phyloP scores from a whole-genome alignment of 2,888 invertebrate genomes.

The Dicranocentrus wangi region DNA sequence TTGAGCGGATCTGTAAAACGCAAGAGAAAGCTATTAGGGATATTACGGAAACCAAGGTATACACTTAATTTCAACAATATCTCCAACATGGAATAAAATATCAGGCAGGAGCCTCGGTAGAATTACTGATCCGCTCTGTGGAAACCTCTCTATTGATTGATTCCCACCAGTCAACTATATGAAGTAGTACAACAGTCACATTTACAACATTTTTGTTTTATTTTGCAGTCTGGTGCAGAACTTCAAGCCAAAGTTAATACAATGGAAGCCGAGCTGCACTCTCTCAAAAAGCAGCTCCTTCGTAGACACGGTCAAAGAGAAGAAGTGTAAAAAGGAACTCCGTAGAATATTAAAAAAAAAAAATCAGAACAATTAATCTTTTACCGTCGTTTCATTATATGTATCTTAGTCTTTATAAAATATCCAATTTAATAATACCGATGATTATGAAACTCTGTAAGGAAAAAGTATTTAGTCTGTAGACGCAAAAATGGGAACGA shows the following conservation, averaged over 20 bases:
- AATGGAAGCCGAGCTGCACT: slow-evolving; percentile 72
- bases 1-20: slow-evolving; percentile 70
- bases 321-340: slow-evolving; percentile 56
- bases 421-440: slow-evolving; percentile 6
- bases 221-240: slow-evolving; percentile 65
- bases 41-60: slow-evolving; percentile 63
- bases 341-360: slow-evolving; percentile 18
- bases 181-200: neutral
- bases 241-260: slow-evolving; percentile 71
- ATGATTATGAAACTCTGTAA: neutral
- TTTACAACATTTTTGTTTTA: slow-evolving; percentile 15
- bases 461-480: neutral
- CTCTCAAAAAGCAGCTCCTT: slow-evolving; percentile 70
- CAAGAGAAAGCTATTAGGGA: slow-evolving; percentile 65
- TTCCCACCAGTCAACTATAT: neutral
- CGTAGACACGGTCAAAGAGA: slow-evolving; percentile 68
- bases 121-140: no score
- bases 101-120: neutral
- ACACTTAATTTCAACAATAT: no score
- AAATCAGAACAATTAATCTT: slow-evolving; percentile 37
- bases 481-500: no score
- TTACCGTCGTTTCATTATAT: slow-evolving; percentile 40
- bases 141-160: no score
- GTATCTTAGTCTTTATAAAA: slow-evolving; percentile 30
- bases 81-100: neutral